Percentiles rank a stretch among this genome's conserved stretches.
Evolutionary conservation across 2,797 vertebrate species (phyloP).

Genomic region (Ceyx erithaca): DNA sequence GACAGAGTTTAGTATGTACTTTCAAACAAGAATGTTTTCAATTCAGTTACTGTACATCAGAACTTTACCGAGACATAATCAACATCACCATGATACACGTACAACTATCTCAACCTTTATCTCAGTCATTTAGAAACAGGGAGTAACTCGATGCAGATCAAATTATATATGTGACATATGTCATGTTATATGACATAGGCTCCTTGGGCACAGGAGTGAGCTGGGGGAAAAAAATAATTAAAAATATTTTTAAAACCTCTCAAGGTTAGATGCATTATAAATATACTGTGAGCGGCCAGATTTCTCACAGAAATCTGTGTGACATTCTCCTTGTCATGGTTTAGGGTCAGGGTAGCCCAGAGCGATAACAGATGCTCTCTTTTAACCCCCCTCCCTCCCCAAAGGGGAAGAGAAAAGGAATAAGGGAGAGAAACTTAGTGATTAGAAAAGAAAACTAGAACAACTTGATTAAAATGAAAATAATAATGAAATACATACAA

Average conservation of each 20-base stretch:
- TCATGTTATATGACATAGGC: neutral
- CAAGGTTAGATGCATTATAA: neutral
- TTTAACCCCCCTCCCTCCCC: too few relatives aligned
- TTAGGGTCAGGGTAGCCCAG: too few relatives aligned
- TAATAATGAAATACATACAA: too few relatives aligned
- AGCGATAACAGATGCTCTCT: too few relatives aligned
- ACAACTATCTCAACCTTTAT: neutral
- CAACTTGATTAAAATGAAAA: too few relatives aligned
- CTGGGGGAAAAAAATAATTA: neutral
- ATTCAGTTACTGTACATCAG: neutral
- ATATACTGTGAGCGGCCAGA: neutral
- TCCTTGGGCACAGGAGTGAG: neutral
- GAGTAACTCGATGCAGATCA: neutral
- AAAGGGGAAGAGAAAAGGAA: too few relatives aligned
- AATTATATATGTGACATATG: neutral
- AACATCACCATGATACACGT: rapidly evolving
- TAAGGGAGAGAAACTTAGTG: too few relatives aligned
- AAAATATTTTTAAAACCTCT: neutral
- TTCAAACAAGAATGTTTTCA: neutral
- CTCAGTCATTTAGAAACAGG: neutral
- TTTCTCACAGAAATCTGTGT: neutral
- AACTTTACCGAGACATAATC: neutral
- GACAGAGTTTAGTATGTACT: neutral
- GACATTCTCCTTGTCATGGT: too few relatives aligned
- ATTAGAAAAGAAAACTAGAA: too few relatives aligned